Evolutionary conservation across 1,140 invertebrate species (phyloP).

Genomic region (Zelostemma sp.): DNA sequence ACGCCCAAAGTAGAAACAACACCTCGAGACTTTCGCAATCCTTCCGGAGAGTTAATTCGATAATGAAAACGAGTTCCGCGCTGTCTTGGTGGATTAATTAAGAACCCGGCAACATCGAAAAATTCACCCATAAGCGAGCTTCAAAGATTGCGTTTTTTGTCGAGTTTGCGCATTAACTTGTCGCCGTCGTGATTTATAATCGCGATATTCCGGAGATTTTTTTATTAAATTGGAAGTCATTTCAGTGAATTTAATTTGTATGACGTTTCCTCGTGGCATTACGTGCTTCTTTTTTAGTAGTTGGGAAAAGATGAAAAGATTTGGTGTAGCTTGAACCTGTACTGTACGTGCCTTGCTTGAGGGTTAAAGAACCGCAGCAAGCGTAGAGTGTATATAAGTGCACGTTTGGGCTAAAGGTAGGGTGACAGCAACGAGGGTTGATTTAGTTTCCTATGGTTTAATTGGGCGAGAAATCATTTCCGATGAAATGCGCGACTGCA

Average conservation of each 20-base stretch:
- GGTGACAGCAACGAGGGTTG: constrained; percentile 46
- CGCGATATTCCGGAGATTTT: constrained; percentile 15
- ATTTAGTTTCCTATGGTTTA: constrained; percentile 67
- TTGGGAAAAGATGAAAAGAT: constrained; percentile 56
- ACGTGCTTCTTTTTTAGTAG: constrained; percentile 49
- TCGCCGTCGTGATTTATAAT: constrained; percentile 12
- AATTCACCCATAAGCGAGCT: neutral
- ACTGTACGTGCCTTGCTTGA: constrained; percentile 41
- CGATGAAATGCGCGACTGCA: constrained; percentile 66
- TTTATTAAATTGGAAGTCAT: constrained; percentile 48
- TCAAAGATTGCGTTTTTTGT: too few species aligned
- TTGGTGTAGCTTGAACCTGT: constrained; percentile 51
- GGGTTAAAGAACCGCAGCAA: constrained; percentile 47
- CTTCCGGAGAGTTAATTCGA: neutral
- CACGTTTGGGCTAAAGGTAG: constrained; percentile 35
- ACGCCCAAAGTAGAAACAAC: neutral
- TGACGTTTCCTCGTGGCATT: constrained; percentile 39
- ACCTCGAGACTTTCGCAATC: neutral
- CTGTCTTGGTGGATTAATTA: neutral
- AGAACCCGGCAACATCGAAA: neutral
- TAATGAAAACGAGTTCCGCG: neutral
- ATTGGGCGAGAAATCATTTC: constrained; percentile 71
- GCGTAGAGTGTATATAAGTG: constrained; percentile 61
- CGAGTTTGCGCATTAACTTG: too few species aligned
- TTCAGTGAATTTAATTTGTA: constrained; percentile 54